Evolutionary conservation across 2,797 vertebrate genomes (phyloP).

Genomic region (Siniperca obscura): DNA sequence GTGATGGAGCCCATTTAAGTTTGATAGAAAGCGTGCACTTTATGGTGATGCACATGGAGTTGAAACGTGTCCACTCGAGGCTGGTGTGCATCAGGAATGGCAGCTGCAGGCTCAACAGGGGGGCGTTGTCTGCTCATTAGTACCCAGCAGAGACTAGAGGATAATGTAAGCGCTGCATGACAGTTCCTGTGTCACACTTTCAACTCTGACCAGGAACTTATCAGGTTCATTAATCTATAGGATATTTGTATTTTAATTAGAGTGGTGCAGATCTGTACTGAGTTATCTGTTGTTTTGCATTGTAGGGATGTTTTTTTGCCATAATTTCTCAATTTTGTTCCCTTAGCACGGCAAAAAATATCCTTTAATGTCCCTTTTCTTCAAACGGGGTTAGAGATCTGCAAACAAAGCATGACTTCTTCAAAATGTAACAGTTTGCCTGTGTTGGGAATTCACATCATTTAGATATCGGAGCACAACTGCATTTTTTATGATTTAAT

Average conservation of each 20-base stretch:
- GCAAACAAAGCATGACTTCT: not conserved
- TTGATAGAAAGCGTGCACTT: not conserved
- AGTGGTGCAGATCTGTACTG: not conserved
- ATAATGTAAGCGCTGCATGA: constrained; percentile 34
- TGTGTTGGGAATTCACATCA: not conserved
- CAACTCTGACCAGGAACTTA: constrained; percentile 29
- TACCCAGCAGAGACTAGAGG: constrained; percentile 51
- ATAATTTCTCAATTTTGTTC: not conserved
- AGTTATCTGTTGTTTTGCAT: not conserved
- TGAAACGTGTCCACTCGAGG: constrained; percentile 1
- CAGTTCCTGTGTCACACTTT: constrained; percentile 29
- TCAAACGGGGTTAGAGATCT: not conserved
- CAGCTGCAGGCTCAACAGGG: constrained; percentile 50
- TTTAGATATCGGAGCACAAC: not conserved
- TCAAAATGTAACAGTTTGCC: not conserved
- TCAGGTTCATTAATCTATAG: not conserved
- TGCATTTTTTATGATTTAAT: not conserved
- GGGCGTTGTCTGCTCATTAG: constrained; percentile 62
- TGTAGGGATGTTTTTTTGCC: not conserved
- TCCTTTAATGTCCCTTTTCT: not conserved
- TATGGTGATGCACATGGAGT: constrained; percentile 5
- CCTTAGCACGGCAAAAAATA: not conserved
- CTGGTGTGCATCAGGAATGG: constrained; percentile 10
- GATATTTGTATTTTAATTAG: constrained; percentile 17
- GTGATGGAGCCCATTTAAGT: constrained; percentile 7